These are phyloP conservation scores for Drosophila pruinosa DNA, from an alignment of 1,140 invertebrate species.

Conservation along the genomic window DNA sequence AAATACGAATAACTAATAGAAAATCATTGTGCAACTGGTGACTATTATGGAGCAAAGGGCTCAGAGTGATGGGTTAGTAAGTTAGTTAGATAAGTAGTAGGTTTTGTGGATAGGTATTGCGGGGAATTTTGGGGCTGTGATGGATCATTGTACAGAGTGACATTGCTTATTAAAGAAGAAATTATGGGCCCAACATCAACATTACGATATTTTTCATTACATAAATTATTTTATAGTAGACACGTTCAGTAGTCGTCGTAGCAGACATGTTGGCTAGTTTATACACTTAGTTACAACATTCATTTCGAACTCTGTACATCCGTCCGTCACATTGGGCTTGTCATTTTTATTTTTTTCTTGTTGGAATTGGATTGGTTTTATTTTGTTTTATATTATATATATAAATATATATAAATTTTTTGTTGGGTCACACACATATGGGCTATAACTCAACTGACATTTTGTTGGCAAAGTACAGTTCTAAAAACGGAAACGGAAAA, in stretches of 20 bases:
- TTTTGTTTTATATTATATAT: constrained; percentile 6
- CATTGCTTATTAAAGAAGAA: constrained; percentile 43
- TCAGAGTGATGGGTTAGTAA: constrained; percentile 34
- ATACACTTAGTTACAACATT: constrained; percentile 60
- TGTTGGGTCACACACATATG: constrained; percentile 66
- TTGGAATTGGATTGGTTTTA: neutral
- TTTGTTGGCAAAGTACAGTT: constrained; percentile 39
- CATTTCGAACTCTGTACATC: constrained; percentile 78
- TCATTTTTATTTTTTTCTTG: constrained; percentile 20
- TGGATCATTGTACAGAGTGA: constrained; percentile 43
- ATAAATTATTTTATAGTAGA: constrained; percentile 83
- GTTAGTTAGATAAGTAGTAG: constrained; percentile 21
- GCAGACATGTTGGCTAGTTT: constrained; percentile 74
- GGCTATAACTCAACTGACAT: constrained; percentile 49
- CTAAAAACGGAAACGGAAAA: constrained; percentile 38
- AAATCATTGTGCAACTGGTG: constrained; percentile 38
- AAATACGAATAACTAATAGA: constrained; percentile 9
- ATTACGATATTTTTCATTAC: constrained; percentile 83
- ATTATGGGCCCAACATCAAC: constrained; percentile 82
- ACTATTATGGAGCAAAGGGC: constrained; percentile 3
- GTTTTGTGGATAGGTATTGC: constrained; percentile 40
- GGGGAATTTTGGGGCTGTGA: constrained; percentile 30
- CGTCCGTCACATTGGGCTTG: constrained; percentile 69
- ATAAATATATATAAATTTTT: constrained; percentile 6
- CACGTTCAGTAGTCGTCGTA: constrained; percentile 68